These are phyloP conservation scores for Cylas formicarius DNA, from an alignment of 1,140 invertebrate genomes.

Conservation along the genomic window DNA sequence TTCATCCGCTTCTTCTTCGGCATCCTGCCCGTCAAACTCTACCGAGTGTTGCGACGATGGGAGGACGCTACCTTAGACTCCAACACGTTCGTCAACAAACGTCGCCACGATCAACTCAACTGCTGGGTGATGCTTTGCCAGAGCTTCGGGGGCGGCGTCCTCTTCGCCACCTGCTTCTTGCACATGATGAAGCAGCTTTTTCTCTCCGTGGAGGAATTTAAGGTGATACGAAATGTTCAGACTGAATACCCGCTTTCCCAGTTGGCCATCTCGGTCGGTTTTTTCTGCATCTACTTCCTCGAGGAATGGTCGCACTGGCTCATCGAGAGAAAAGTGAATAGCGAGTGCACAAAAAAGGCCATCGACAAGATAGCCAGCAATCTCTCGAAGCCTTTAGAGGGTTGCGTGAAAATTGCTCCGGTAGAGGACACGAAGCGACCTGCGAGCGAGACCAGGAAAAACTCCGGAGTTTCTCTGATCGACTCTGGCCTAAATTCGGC, in stretches of 20 bases:
- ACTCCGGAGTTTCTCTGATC: too few species aligned
- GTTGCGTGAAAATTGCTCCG: too few species aligned
- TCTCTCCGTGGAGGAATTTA: slow-evolving; percentile 33
- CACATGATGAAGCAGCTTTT: slow-evolving; percentile 59
- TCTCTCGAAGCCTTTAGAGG: too few species aligned
- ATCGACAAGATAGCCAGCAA: too few species aligned
- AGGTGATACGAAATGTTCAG: slow-evolving; percentile 26
- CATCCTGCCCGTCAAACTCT: slow-evolving; percentile 38
- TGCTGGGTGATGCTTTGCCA: slow-evolving; percentile 41
- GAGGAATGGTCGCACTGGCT: slow-evolving; percentile 46
- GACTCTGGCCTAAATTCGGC: too few species aligned
- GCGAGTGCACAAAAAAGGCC: too few species aligned
- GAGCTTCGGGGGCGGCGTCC: slow-evolving; percentile 60
- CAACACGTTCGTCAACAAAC: slow-evolving; percentile 28
- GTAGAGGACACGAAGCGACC: too few species aligned
- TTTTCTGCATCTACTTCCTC: slow-evolving; percentile 54
- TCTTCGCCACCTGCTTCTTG: slow-evolving; percentile 58
- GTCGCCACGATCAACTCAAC: slow-evolving; percentile 30
- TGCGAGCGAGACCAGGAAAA: too few species aligned
- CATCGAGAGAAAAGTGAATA: slow-evolving; percentile 6
- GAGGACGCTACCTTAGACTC: slow-evolving; percentile 30
- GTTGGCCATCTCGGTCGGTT: slow-evolving; percentile 50
- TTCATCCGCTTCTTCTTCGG: slow-evolving; percentile 38
- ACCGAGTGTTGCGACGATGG: slow-evolving; percentile 30
- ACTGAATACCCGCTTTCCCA: slow-evolving; percentile 45